Base-by-base conservation (phyloP, 2,888 invertebrate genomes). In the Dorcus hopei region DNA sequence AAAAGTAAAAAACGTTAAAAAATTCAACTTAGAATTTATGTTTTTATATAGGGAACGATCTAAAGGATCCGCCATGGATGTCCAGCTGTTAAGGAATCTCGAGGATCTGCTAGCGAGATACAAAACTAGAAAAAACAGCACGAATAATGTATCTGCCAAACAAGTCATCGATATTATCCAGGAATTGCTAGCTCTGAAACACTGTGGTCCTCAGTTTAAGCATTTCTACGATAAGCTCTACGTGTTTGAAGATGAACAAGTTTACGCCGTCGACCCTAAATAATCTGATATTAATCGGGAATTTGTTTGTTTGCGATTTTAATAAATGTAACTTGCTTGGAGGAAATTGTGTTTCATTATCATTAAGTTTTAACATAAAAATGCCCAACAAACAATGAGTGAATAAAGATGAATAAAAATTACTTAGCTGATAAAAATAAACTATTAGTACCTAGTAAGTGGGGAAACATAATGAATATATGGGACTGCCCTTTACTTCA, bases 161-260 rank as follows among this genome's bases (percentile, higher is more conserved):
- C 43, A 58, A 39, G 54, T 58, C 40, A 43, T 11, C 16, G 58
- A 54, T 7, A 45, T 49, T 0, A 58, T 54, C 49, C 9, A 38
- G 8, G 43, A 53, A 6, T 9, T 58, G 16, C 9, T 58, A 3
- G 43, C 14, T 8, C 14, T 58, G 39, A 58, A 50, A 19, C 43
- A 53, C 26, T 42, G 49, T 3, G 58, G 58, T 26, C 9, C n/a
- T 19, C 33, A 39, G 23, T 58, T 58, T 9, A 50, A 50, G 23
- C 43, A 58, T 14, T 42, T 58, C 45, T 53, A 53, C 49, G 50
- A 58, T 16, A 54, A 50, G 16, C 49, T 53, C 8, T 58, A 50
- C 16, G 23, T n/a, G 23, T 54, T 58, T 14, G 53, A 50, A 7
- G 45, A 45, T 19, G 23, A 45, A 9, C 16, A 45, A 45, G 23